Conservation (phyloP, 2,797 vertebrate genomes). For the Phrynocephalus guinanensis region DNA sequence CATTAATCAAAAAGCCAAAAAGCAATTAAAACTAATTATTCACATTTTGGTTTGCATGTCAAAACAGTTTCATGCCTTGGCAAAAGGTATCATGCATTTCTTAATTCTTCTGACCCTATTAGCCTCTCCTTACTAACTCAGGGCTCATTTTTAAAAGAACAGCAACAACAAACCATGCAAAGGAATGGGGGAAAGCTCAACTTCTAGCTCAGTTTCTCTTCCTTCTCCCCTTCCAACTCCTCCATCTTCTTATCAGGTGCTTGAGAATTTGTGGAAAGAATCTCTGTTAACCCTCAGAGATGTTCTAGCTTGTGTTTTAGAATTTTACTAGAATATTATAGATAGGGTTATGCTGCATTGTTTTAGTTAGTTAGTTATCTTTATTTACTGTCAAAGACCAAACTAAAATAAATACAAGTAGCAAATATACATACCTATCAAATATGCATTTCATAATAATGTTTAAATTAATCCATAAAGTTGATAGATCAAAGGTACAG, state of each 20-base stretch:
- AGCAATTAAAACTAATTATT: slow-evolving; percentile 56
- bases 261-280: slow-evolving; percentile 53
- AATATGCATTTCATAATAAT: no score
- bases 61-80: slow-evolving; percentile 45
- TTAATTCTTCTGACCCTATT: slow-evolving; percentile 43
- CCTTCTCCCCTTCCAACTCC: background rate
- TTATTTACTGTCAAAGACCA: no score
- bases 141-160: background rate
- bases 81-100: background rate
- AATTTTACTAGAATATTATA: background rate
- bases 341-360: no score
- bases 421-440: no score
- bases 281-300: slow-evolving; percentile 43
- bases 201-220: background rate
- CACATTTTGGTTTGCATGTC: background rate
- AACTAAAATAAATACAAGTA: no score
- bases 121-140: slow-evolving; percentile 6
- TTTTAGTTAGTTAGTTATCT: no score
- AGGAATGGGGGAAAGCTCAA: background rate
- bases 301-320: background rate
- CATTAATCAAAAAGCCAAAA: slow-evolving; percentile 54
- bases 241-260: background rate
- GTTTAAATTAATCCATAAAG: no score
- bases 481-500: no score
- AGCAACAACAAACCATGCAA: background rate